Evolutionary conservation across 2,797 vertebrate species (phyloP), one percentile per base, ranked within the genome.

Genomic region (Lateolabrax maculatus): DNA sequence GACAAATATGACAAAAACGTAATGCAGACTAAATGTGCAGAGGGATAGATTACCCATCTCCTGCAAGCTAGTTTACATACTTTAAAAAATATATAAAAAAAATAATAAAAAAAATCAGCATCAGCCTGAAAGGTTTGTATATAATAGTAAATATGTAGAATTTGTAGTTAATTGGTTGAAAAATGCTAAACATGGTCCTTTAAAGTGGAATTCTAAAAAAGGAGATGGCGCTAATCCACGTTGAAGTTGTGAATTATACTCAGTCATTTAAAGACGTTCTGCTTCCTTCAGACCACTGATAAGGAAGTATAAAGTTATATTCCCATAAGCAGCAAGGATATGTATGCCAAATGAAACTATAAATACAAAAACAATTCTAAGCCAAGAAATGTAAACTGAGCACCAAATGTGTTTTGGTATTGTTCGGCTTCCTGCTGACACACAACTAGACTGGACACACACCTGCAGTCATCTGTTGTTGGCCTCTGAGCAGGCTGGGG

Each of bases 231-330:
- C 21, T 23, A 15, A 53, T 58, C 8, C 21, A 1, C 9, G 10
- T n/a, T 52, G 12, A 46, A 9, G 1, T 25, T 39, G 18, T 55
- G 25, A 25, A 37, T n/a, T 19, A 34, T 5, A 48, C 48, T 4
- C n/a, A 6, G 6, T 34, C 31, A 34, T 19, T n/a, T 9, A 31
- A 29, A 44, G 60, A 60, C 25, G 36, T 84, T 49, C 76, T 65
- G 57, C 75, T 83, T 84, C 79, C 84, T 84, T 77, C 60, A 23
- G 12, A 52, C 9, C 55, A 63, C 36, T 21, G n/a, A 16, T 37
- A 51, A 70, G 51, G 44, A 81, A 65, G 27, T 23, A 23, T 19
- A 31, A 4, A 1, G 9, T 36, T 23, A 37, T 18, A 16, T 65
- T 51, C 15, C 53, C 2, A 29, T 62, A 31, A 58, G 64, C 0